phyloP scores from a whole-genome alignment of 2,888 invertebrate species.

The Stomorhina lunata region DNA sequence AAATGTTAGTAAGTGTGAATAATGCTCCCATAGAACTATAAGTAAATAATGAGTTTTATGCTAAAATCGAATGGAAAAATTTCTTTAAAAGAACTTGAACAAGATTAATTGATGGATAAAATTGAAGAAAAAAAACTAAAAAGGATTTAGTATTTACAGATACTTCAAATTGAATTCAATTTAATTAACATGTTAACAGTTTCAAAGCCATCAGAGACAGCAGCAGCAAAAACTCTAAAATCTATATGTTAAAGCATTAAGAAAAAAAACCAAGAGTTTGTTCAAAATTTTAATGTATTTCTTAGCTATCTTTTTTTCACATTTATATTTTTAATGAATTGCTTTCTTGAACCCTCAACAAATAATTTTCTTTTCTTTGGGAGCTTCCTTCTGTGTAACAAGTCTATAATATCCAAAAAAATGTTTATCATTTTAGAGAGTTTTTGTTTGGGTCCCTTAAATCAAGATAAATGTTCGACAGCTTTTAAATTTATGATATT shows the following conservation, averaged over 20 bases:
- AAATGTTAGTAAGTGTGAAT: no score
- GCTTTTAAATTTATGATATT: slow-evolving; percentile 21
- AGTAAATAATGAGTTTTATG: neutral
- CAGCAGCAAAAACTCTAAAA: neutral
- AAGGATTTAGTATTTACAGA: neutral
- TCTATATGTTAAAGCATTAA: neutral
- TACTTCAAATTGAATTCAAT: slow-evolving; percentile 9
- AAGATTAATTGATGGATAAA: slow-evolving; percentile 5
- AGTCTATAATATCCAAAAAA: neutral
- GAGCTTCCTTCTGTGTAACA: no score
- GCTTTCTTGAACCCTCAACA: neutral
- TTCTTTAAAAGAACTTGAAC: neutral
- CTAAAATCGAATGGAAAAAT: neutral
- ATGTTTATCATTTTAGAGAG: neutral
- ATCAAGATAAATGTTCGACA: slow-evolving; percentile 28
- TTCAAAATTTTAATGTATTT: neutral
- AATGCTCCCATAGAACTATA: no score
- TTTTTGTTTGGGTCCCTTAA: neutral
- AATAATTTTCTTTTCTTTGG: neutral
- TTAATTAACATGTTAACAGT: slow-evolving; percentile 30
- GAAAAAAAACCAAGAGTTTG: neutral
- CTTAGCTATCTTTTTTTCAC: neutral
- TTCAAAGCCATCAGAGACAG: neutral
- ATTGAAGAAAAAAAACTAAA: neutral
- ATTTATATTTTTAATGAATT: neutral